These are phyloP conservation scores for Bufo bufo DNA, from an alignment of 2,113 vertebrate genomes.

Conservation along the genomic window DNA sequence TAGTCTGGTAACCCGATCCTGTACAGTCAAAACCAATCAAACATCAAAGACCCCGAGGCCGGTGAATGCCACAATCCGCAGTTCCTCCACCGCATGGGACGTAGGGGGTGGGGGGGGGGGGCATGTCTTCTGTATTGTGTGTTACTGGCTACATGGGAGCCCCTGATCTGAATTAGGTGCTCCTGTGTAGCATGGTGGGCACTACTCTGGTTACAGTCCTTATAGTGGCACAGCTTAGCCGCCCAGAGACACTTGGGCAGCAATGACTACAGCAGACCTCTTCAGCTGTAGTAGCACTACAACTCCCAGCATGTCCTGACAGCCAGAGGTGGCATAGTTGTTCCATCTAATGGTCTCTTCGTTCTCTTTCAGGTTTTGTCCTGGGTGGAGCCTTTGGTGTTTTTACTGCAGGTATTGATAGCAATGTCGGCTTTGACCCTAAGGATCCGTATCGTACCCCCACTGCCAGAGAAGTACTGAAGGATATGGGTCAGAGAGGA, in stretches of 20 bases:
- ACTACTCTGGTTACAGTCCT: background rate
- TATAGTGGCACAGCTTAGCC: background rate
- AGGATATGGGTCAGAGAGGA: constrained; percentile 96
- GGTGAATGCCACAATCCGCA: too few relatives aligned
- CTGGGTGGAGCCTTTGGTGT: constrained; percentile 94
- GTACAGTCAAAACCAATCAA: background rate
- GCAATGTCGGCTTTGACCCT: constrained; percentile 94
- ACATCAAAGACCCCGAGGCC: background rate
- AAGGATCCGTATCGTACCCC: constrained; percentile 93
- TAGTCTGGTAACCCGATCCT: background rate
- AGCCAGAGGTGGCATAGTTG: background rate
- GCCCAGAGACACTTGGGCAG: background rate
- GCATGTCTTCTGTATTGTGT: background rate
- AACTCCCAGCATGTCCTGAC: background rate
- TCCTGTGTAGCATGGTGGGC: background rate
- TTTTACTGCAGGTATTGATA: constrained; percentile 96
- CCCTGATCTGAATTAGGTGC: too few relatives aligned
- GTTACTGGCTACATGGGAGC: background rate
- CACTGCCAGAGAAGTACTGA: constrained; percentile 91
- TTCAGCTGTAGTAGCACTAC: too few relatives aligned
- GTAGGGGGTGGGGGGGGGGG: too few relatives aligned
- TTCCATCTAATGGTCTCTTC: background rate
- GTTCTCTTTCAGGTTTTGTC: constrained; percentile 82
- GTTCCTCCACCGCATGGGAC: too few relatives aligned
- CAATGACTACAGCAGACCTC: background rate